phyloP scores from a whole-genome alignment of 2,113 vertebrate genomes.

The Lamprotornis superbus region DNA sequence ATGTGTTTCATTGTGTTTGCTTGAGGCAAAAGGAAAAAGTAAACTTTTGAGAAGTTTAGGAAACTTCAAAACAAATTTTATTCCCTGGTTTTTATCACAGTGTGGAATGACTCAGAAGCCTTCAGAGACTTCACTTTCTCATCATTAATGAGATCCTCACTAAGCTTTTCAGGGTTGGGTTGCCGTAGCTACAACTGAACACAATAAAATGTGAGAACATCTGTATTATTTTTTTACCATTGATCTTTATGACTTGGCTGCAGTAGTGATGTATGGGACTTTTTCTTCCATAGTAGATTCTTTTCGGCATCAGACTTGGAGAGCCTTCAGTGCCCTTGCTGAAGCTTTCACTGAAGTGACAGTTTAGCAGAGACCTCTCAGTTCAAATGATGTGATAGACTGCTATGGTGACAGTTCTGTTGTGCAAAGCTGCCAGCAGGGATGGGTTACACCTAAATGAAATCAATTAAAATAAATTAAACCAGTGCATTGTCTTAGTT shows the following conservation, averaged over 20 bases:
- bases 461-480: slow-evolving; percentile 43
- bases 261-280: slow-evolving; percentile 25
- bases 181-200: neutral
- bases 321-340: neutral
- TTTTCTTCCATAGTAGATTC: neutral
- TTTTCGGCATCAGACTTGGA: slow-evolving; percentile 8
- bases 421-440: neutral
- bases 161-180: neutral
- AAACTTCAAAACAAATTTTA: neutral
- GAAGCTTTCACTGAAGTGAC: neutral
- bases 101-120: neutral
- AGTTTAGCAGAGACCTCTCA: slow-evolving; percentile 1
- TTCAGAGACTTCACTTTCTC: neutral
- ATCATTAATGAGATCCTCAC: neutral
- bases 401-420: slow-evolving; percentile 47
- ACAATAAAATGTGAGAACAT: neutral
- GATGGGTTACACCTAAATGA: slow-evolving; percentile 3
- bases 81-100: neutral
- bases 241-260: slow-evolving; percentile 32
- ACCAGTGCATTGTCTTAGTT: neutral
- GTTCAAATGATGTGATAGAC: slow-evolving; percentile 47
- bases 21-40: neutral
- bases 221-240: slow-evolving; percentile 17
- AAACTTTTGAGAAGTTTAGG: neutral
- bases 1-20: neutral